A percentile compares a stretch with the other conserved stretches of the same genome.
phyloP scores from a whole-genome alignment of 2,888 invertebrate species.

The Tenthredo notha region DNA sequence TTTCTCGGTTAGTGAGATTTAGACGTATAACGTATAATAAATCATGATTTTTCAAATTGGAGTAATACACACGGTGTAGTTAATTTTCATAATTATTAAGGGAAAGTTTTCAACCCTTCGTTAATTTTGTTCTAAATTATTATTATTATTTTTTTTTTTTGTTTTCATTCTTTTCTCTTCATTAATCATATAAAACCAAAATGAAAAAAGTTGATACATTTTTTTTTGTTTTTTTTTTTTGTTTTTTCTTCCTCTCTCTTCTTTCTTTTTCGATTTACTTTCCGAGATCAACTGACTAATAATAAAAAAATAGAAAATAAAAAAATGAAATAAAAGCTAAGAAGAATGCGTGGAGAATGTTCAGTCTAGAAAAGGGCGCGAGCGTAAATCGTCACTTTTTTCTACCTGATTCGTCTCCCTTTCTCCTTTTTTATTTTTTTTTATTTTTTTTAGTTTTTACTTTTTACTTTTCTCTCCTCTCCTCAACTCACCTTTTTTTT shows the following conservation, averaged over 20 bases:
- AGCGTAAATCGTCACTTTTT: background rate
- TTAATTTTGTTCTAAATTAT: background rate
- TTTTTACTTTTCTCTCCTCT: slow-evolving; percentile 17
- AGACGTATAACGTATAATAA: background rate
- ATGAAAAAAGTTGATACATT: too few relatives aligned
- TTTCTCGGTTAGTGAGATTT: background rate
- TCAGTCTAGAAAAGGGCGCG: background rate
- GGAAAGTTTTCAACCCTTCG: background rate
- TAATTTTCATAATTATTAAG: background rate
- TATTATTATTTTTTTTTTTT: background rate
- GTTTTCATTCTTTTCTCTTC: background rate
- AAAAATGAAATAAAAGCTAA: slow-evolving; percentile 2
- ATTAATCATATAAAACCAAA: too few relatives aligned
- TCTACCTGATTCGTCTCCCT: slow-evolving; percentile 36
- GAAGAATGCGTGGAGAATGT: background rate
- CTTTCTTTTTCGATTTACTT: background rate
- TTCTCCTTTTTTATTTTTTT: slow-evolving; percentile 26
- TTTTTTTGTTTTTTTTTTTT: background rate
- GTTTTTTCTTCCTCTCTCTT: too few relatives aligned
- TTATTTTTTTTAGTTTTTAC: background rate
- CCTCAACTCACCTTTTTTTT: background rate
- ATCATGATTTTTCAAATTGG: background rate
- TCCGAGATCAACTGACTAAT: background rate
- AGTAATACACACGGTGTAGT: background rate
- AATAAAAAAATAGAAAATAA: background rate